These are phyloP conservation scores for Leptinotarsa texana DNA, from an alignment of 1,140 invertebrate genomes.

Conservation along the genomic window DNA sequence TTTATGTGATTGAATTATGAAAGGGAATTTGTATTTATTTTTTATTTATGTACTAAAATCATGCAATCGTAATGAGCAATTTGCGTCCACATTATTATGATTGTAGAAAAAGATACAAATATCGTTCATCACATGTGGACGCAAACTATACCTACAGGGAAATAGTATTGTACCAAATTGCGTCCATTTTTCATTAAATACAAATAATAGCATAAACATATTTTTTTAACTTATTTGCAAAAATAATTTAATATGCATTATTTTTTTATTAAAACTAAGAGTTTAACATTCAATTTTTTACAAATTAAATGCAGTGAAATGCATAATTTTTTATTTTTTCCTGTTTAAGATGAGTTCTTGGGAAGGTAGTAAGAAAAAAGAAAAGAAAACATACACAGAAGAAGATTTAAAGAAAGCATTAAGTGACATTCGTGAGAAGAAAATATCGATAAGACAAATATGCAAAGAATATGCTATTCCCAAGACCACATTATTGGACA, in stretches of 20 bases:
- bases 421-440: slow-evolving; percentile 27
- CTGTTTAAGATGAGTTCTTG: slow-evolving; percentile 9
- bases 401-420: slow-evolving; percentile 27
- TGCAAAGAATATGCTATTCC: slow-evolving; percentile 40
- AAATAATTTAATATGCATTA: neutral
- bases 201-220: neutral
- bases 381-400: slow-evolving; percentile 21
- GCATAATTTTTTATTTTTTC: neutral
- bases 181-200: slow-evolving; percentile 17
- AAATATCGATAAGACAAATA: slow-evolving; percentile 19
- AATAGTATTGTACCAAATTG: neutral
- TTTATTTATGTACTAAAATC: too few species aligned
- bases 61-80: too few species aligned
- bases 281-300: neutral
- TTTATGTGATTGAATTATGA: too few species aligned
- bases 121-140: neutral
- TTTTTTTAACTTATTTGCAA: neutral
- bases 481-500: slow-evolving; percentile 41
- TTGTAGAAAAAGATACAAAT: too few species aligned
- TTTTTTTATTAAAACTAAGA: neutral
- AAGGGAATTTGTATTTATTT: too few species aligned
- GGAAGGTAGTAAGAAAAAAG: slow-evolving; percentile 5
- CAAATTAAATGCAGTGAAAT: slow-evolving; percentile 7
- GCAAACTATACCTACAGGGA: slow-evolving; percentile 10
- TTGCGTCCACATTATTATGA: too few species aligned